phyloP scores from a whole-genome alignment of 1,140 invertebrate species.

The Manduca sexta region DNA sequence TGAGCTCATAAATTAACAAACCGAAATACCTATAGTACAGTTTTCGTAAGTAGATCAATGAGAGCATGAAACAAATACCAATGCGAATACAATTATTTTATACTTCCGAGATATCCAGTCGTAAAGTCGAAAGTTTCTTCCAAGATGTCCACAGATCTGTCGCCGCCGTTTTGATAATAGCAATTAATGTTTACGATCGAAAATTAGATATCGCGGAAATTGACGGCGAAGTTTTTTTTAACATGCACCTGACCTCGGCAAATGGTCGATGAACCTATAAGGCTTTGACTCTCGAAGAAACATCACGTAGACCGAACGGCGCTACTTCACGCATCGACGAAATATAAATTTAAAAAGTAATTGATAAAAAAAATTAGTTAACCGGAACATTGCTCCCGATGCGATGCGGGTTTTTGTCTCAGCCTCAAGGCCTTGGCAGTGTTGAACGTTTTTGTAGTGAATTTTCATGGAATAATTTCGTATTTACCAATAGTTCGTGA shows the following conservation, averaged over 20 bases:
- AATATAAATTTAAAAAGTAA: slow-evolving; percentile 6
- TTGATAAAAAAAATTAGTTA: slow-evolving; percentile 3
- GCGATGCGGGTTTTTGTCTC: not conserved
- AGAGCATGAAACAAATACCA: too few species aligned
- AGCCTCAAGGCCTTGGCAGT: too few species aligned
- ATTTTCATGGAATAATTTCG: too few species aligned
- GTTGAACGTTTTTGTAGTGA: too few species aligned
- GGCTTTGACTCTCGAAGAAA: slow-evolving; percentile 24
- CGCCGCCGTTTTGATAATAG: slow-evolving; percentile 25
- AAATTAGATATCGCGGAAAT: slow-evolving; percentile 50
- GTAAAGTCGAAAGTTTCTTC: too few species aligned
- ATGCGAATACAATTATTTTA: too few species aligned
- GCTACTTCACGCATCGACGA: slow-evolving; percentile 27
- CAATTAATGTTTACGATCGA: slow-evolving; percentile 50
- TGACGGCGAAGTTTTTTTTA: slow-evolving; percentile 35
- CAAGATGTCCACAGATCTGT: not conserved
- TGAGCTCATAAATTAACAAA: too few species aligned
- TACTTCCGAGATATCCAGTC: too few species aligned
- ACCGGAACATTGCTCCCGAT: slow-evolving; percentile 1
- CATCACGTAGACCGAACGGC: slow-evolving; percentile 40
- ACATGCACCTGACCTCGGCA: slow-evolving; percentile 39
- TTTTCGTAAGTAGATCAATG: too few species aligned
- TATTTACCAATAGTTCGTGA: too few species aligned
- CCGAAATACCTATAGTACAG: too few species aligned
- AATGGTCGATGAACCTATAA: slow-evolving; percentile 43